Percentiles rank a stretch among this genome's conserved stretches.
Conservation (phyloP, 2,113 vertebrate genomes). For the Takifugu bimaculatus region DNA sequence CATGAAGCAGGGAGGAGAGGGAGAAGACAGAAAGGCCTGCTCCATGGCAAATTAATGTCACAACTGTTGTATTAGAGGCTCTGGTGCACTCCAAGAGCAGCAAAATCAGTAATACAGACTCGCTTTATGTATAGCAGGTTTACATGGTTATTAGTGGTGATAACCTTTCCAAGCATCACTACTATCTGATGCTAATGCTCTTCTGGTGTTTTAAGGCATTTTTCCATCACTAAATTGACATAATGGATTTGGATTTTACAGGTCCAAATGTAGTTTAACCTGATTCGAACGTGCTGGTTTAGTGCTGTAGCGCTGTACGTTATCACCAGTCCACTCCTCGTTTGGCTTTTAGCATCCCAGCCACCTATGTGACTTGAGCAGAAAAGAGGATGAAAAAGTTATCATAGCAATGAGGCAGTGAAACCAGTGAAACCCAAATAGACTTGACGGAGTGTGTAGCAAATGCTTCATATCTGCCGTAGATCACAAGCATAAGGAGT, state of each 20-base stretch:
- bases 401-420: conserved; percentile 20
- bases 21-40: conserved; percentile 18
- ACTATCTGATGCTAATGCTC: no score
- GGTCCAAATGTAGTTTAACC: no score
- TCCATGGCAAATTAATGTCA: conserved; percentile 20
- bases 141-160: background rate
- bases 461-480: conserved; percentile 36
- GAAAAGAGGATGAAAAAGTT: conserved; percentile 24
- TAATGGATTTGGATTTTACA: no score
- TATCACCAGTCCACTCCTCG: conserved; percentile 13
- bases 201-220: no score
- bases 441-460: conserved; percentile 1
- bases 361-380: conserved; percentile 24
- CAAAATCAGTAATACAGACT: background rate
- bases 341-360: conserved; percentile 36
- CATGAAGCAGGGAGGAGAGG: conserved; percentile 16
- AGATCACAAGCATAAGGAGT: conserved; percentile 33
- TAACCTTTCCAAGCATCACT: no score
- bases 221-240: no score
- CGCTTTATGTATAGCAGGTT: background rate
- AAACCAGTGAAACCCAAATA: conserved; percentile 4
- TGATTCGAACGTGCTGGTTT: conserved; percentile 20
- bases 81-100: background rate
- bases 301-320: conserved; percentile 19
- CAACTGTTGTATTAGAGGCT: background rate